Evolutionary conservation across 1,140 invertebrate genomes (phyloP).

Genomic region (Goniozus legneri): DNA sequence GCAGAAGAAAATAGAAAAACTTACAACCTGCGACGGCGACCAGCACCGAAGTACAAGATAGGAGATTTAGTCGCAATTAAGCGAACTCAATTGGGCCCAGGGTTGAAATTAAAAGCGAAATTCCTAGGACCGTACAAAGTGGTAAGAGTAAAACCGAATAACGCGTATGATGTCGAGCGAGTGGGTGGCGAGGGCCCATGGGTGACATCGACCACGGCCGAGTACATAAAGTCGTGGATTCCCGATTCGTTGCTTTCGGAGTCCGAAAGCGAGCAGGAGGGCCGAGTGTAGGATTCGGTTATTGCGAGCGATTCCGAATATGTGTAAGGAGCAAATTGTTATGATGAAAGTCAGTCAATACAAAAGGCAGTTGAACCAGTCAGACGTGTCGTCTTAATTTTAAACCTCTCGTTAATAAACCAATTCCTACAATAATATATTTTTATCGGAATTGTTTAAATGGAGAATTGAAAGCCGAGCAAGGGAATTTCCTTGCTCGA

Average conservation of each 20-base stretch:
- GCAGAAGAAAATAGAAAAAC: constrained; percentile 29
- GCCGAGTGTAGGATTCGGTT: neutral
- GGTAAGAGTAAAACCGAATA: neutral
- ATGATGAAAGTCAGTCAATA: neutral
- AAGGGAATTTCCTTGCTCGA: too few relatives aligned
- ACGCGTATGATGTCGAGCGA: constrained; percentile 2
- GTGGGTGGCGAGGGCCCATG: neutral
- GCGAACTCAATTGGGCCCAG: constrained; percentile 11
- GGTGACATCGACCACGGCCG: neutral
- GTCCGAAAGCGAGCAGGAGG: neutral
- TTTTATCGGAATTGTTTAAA: too few relatives aligned
- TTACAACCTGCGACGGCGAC: constrained; percentile 22
- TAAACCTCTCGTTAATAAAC: neutral
- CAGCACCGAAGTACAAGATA: constrained; percentile 12
- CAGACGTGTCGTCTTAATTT: neutral
- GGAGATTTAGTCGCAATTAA: constrained; percentile 23
- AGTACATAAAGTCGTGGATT: neutral
- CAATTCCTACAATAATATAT: neutral
- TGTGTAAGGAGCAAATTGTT: neutral
- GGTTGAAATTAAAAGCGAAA: neutral
- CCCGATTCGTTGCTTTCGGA: neutral
- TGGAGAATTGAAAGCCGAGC: too few relatives aligned
- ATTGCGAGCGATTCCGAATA: neutral
- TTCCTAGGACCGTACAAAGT: constrained; percentile 3
- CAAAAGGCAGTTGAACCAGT: neutral